These are phyloP conservation scores for Biston stratarius DNA, from an alignment of 2,888 invertebrate species.

Conservation along the genomic window DNA sequence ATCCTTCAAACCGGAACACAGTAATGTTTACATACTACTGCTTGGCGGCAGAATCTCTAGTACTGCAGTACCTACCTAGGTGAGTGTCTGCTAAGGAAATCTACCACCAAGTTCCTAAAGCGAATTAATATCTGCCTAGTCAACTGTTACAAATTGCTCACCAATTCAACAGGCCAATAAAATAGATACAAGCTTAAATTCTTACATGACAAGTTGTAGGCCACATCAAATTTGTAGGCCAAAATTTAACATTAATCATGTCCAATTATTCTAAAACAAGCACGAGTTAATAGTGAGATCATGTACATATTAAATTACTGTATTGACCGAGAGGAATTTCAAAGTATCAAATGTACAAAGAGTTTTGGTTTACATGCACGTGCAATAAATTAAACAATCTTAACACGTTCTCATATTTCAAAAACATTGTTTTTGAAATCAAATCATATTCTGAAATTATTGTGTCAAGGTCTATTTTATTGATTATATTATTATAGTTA, in stretches of 20 bases:
- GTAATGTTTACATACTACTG: too few relatives aligned
- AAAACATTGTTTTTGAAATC: constrained; percentile 22
- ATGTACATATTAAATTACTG: constrained; percentile 49
- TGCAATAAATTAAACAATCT: constrained; percentile 28
- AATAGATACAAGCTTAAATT: constrained; percentile 33
- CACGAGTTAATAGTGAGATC: constrained; percentile 57
- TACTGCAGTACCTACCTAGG: too few relatives aligned
- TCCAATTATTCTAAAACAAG: constrained; percentile 63
- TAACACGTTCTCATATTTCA: constrained; percentile 22
- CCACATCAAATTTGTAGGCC: constrained; percentile 66
- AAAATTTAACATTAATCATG: constrained; percentile 66
- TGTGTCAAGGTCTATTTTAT: constrained; percentile 9
- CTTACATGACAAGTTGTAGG: constrained; percentile 60
- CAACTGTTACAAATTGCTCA: constrained; percentile 34
- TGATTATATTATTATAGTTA: too few relatives aligned
- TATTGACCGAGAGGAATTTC: constrained; percentile 24
- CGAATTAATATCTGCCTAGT: constrained; percentile 19
- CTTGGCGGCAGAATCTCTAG: too few relatives aligned
- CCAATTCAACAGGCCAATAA: constrained; percentile 31
- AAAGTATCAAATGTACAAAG: constrained; percentile 21
- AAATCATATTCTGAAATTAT: constrained; percentile 16
- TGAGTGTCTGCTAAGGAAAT: too few relatives aligned
- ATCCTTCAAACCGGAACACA: too few relatives aligned
- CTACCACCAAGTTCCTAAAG: too few relatives aligned
- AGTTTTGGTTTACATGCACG: constrained; percentile 22